Evolutionary conservation across 2,888 invertebrate genomes (phyloP).

Genomic region (Epinotia brunnichana): DNA sequence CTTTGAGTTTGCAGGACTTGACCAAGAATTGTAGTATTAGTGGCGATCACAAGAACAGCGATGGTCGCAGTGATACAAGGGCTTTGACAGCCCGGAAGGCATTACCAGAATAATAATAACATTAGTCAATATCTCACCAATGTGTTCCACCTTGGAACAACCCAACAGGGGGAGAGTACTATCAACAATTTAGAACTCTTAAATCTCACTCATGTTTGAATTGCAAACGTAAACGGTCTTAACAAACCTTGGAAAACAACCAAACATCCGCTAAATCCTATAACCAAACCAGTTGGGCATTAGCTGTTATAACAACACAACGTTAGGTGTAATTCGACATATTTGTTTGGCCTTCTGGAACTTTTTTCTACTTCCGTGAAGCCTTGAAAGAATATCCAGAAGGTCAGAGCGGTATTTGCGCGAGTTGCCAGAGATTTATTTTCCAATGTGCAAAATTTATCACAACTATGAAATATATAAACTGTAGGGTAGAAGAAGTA

Average conservation of each 20-base stretch:
- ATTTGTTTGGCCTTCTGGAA: constrained; percentile 28
- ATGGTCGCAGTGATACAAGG: too few species aligned
- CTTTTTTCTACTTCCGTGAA: constrained; percentile 36
- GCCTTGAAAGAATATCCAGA: constrained; percentile 36
- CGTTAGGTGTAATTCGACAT: constrained; percentile 22
- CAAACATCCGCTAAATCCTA: constrained; percentile 27
- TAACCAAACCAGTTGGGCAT: constrained; percentile 25
- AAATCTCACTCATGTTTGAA: constrained; percentile 8
- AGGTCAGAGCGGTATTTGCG: constrained; percentile 30
- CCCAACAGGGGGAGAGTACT: background rate
- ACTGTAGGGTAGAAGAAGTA: background rate
- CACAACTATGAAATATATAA: background rate
- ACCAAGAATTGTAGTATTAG: too few species aligned
- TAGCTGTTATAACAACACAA: constrained; percentile 12
- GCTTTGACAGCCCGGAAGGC: too few species aligned
- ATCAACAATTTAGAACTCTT: background rate
- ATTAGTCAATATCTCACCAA: background rate
- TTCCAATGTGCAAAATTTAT: constrained; percentile 18
- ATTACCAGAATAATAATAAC: too few species aligned
- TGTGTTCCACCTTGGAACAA: background rate
- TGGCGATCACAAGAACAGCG: too few species aligned
- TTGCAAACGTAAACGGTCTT: constrained; percentile 14
- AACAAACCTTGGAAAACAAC: constrained; percentile 28
- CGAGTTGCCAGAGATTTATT: constrained; percentile 28
- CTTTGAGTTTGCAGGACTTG: too few species aligned